Evolutionary conservation across 1,140 invertebrate genomes (phyloP), one percentile per base, ranked within the genome.

Genomic region (Stegodyphus mimosarum): DNA sequence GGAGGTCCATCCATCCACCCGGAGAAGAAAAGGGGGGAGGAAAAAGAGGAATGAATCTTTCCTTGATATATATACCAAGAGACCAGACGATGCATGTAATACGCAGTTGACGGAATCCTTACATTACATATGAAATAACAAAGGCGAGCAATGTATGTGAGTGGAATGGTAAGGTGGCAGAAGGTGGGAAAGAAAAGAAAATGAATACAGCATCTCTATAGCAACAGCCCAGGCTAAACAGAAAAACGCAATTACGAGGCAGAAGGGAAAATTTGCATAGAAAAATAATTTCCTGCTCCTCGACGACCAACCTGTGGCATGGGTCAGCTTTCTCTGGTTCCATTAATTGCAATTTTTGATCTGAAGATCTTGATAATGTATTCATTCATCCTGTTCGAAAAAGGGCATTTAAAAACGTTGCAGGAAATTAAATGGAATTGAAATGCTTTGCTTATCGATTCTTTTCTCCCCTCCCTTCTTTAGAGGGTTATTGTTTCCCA

Each of bases 221-320:
- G 78, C 78, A 80, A 80, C 78, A n/a, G 18, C 18, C 17, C 9
- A n/a, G 66, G 77, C 77, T 67, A 53, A 80, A 80, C 67, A 67
- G 50, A 50, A 71, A 80, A 80, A 80, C 49, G 78, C 78, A 80
- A 80, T 80, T 80, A 80, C 78, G 33, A 18, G 71, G 63, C 4
- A 33, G 17, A 49, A 33, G 33, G 51, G 48, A 60, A 52, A 66
- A 80, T 80, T 80, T 80, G 78, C 78, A 80, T 80, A 80, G 60
- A 71, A 80, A 66, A n/a, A 70, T 78, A 78, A 78, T 78, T 78
- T 78, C 50, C 76, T 15, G 33, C 6, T 51, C 33, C 69, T 51
- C 33, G 10, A n/a, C 33, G 66, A 18, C 9, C 69, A 49, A 71
- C 69, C 69, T 71, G 69, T 71, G 69, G 69, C 69, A 50, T 10